Conservation (phyloP, 2,113 vertebrate species). For the Gopherus flavomarginatus region DNA sequence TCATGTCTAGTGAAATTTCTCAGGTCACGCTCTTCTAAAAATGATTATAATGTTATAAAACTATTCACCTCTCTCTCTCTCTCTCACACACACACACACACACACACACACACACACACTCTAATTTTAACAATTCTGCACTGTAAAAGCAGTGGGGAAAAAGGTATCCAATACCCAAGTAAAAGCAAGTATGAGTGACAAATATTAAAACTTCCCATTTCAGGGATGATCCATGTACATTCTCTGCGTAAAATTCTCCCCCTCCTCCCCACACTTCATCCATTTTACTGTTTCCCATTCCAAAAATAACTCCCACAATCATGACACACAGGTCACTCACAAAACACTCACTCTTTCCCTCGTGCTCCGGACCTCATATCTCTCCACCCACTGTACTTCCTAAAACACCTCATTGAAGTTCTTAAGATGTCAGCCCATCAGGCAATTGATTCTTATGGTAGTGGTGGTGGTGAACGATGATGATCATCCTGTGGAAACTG, state of each 20-base stretch:
- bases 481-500: background rate
- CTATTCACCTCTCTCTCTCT: background rate
- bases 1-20: background rate
- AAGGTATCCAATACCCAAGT: background rate
- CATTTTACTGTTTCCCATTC: background rate
- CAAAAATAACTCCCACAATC: background rate
- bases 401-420: too few relatives aligned
- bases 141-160: background rate
- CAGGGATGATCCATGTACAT: background rate
- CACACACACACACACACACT: background rate
- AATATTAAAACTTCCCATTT: background rate
- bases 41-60: background rate
- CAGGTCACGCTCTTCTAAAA: background rate
- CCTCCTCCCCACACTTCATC: background rate
- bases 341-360: too few relatives aligned
- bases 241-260: background rate
- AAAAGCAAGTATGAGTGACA: background rate
- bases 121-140: background rate
- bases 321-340: too few relatives aligned
- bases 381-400: background rate
- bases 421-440: too few relatives aligned
- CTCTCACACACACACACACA: background rate
- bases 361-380: background rate
- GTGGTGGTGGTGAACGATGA: background rate
- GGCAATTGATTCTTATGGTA: too few relatives aligned